A percentile compares a stretch with the other conserved stretches of the same genome.
phyloP scores from a whole-genome alignment of 2,113 vertebrate species.

The Plecotus auritus region DNA sequence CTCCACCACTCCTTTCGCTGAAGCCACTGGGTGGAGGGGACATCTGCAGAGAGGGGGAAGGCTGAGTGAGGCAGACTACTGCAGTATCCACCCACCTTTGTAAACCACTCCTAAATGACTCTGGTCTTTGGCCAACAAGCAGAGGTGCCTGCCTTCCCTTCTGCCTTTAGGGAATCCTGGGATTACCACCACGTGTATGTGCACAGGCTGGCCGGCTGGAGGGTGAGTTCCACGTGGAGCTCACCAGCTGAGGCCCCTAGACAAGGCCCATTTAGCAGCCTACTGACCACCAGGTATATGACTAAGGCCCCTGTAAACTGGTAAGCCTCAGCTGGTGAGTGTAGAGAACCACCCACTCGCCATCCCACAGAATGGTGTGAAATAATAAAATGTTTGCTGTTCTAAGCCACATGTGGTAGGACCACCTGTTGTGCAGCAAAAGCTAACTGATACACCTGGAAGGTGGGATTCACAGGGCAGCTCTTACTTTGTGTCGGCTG shows the following conservation, averaged over 20 bases:
- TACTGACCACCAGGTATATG: not conserved
- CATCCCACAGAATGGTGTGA: not conserved
- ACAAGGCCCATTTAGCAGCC: not conserved
- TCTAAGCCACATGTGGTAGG: not conserved
- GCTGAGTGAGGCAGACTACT: not conserved
- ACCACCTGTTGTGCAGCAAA: not conserved
- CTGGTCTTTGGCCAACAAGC: not conserved
- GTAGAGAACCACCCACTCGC: not conserved
- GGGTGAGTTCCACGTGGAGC: not conserved
- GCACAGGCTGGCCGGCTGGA: not conserved
- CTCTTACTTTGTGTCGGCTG: constrained; percentile 80
- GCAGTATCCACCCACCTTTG: not conserved
- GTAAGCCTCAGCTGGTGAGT: not conserved
- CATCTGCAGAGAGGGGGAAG: constrained; percentile 55
- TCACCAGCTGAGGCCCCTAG: not conserved
- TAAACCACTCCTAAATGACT: not conserved
- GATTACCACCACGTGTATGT: not conserved
- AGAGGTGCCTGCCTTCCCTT: not conserved
- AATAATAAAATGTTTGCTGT: not conserved
- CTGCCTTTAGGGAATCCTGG: not conserved
- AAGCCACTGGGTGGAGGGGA: constrained; percentile 76
- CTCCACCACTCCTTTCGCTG: constrained; percentile 74
- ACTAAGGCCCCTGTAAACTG: not conserved
- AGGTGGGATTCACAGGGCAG: no score
- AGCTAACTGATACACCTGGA: not conserved